A percentile compares a stretch with the other conserved stretches of the same genome.
phyloP scores from a whole-genome alignment of 1,140 invertebrate genomes.

The Diprion similis region DNA sequence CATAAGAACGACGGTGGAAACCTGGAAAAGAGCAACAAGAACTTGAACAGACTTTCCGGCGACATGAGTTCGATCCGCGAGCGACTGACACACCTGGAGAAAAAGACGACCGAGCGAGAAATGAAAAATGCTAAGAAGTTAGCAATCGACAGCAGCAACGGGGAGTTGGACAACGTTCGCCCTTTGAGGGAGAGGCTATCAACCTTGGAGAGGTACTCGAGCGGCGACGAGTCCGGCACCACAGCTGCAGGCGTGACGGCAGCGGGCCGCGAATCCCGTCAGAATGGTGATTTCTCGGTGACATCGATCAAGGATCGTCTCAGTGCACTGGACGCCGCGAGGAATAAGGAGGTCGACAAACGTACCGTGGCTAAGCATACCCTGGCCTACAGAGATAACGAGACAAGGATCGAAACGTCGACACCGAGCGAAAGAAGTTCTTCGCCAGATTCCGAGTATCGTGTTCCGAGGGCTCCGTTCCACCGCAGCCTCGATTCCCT shows the following conservation, averaged over 20 bases:
- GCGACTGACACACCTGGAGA: conserved; percentile 69
- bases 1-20: conserved; percentile 49
- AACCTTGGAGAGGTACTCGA: conserved; percentile 51
- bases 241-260: not conserved
- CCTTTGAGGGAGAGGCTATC: conserved; percentile 53
- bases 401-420: conserved; percentile 36
- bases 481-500: conserved; percentile 72
- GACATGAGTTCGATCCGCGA: conserved; percentile 71
- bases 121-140: conserved; percentile 14
- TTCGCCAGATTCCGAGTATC: conserved; percentile 56
- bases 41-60: conserved; percentile 62
- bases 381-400: conserved; percentile 48
- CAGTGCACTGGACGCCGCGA: conserved; percentile 60
- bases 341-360: conserved; percentile 58
- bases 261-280: conserved; percentile 30
- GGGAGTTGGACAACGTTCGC: conserved; percentile 48
- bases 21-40: conserved; percentile 33
- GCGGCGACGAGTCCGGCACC: conserved; percentile 34
- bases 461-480: conserved; percentile 56
- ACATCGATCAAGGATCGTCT: conserved; percentile 67
- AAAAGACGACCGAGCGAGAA: conserved; percentile 60
- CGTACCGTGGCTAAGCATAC: conserved; percentile 34
- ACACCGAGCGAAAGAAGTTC: conserved; percentile 54
- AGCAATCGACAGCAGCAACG: conserved; percentile 30
- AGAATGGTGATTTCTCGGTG: conserved; percentile 58